phyloP scores from a whole-genome alignment of 1,140 invertebrate genomes.

The Aphelenchoides avenae region DNA sequence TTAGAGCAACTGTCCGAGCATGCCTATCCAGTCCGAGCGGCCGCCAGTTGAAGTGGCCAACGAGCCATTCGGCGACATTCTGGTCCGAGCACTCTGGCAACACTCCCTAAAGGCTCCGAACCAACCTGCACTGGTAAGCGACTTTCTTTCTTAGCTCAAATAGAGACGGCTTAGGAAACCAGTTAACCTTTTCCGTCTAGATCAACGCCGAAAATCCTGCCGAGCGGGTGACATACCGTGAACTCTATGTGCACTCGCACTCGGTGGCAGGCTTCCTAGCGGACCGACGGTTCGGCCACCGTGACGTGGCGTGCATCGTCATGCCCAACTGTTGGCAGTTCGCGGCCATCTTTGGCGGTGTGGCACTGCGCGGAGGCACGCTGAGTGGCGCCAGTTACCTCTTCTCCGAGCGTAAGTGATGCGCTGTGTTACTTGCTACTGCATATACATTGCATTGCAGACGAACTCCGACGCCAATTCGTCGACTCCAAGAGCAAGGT shows the following conservation, averaged over 20 bases:
- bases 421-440: too few relatives aligned
- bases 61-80: constrained; percentile 15
- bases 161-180: too few relatives aligned
- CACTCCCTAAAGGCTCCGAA: constrained; percentile 22
- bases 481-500: neutral
- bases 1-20: too few relatives aligned
- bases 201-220: constrained; percentile 19
- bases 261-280: constrained; percentile 25
- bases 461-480: neutral
- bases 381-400: constrained; percentile 75
- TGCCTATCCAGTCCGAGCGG: constrained; percentile 32
- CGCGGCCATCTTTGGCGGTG: constrained; percentile 4
- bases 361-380: constrained; percentile 64
- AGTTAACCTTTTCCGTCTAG: constrained; percentile 3
- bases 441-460: too few relatives aligned
- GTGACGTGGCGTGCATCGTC: constrained; percentile 10
- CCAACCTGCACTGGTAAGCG: constrained; percentile 19
- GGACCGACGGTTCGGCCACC: constrained; percentile 65
- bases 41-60: constrained; percentile 22
- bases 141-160: too few relatives aligned
- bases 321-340: constrained; percentile 16
- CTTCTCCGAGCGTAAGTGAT: constrained; percentile 78
- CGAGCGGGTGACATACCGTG: constrained; percentile 18
- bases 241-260: constrained; percentile 12
- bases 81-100: constrained; percentile 22